These are phyloP conservation scores for Bovichtus diacanthus DNA, from an alignment of 2,797 vertebrate species.

Conservation along the genomic window DNA sequence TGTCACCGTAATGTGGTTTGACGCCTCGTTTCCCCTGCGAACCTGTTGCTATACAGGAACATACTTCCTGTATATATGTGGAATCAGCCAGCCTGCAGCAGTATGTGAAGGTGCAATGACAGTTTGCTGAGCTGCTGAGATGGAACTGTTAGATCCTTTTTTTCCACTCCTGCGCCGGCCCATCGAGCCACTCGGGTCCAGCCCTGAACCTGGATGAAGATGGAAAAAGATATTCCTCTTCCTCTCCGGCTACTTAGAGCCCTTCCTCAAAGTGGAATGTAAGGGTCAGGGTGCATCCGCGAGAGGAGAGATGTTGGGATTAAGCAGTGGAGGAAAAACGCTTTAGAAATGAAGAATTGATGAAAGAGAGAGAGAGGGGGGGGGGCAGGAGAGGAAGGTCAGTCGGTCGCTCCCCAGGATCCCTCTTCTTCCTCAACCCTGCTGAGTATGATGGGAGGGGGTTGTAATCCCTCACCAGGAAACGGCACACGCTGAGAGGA, in stretches of 20 bases:
- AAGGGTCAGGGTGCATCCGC: slow-evolving; percentile 9
- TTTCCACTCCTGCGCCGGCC: neutral
- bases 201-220: neutral
- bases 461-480: slow-evolving; percentile 58
- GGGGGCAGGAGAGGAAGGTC: slow-evolving; percentile 22
- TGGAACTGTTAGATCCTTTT: neutral
- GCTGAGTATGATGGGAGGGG: neutral
- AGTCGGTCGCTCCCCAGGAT: neutral
- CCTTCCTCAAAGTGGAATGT: slow-evolving; percentile 43
- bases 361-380: no score
- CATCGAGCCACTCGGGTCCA: neutral
- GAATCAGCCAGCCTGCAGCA: neutral
- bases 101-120: neutral
- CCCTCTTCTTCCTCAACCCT: slow-evolving; percentile 1
- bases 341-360: neutral
- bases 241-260: slow-evolving; percentile 4
- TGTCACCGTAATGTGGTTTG: neutral
- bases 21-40: neutral
- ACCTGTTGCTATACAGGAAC: neutral
- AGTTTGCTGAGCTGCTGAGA: neutral
- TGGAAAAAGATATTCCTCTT: slow-evolving; percentile 11
- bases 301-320: neutral
- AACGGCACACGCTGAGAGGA: slow-evolving; percentile 31
- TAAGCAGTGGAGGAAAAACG: neutral
- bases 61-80: neutral